Evolutionary conservation across 2,888 invertebrate genomes (phyloP).

Genomic region (Hypomecis atomaria): DNA sequence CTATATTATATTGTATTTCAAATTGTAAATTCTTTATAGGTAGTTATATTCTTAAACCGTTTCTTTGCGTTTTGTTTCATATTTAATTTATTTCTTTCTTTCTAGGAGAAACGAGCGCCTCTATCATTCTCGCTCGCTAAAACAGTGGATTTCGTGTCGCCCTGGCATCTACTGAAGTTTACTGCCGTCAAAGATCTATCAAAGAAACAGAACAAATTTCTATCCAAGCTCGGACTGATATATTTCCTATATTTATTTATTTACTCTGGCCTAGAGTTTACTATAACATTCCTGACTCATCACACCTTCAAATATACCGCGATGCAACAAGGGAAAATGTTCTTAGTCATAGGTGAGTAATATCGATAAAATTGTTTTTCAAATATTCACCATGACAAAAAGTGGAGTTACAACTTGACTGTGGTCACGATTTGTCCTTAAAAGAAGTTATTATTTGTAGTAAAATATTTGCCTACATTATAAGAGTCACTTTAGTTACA

Average conservation of each 20-base stretch:
- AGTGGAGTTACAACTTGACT: too few species aligned
- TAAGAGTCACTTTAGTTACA: too few species aligned
- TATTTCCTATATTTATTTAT: slow-evolving; percentile 97
- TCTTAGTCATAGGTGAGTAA: slow-evolving; percentile 92
- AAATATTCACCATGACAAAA: too few species aligned
- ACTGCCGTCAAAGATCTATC: slow-evolving; percentile 88
- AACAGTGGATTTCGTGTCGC: slow-evolving; percentile 81
- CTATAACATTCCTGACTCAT: slow-evolving; percentile 97
- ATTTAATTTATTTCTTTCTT: slow-evolving; percentile 43
- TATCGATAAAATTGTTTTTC: neutral
- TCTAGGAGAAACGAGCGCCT: slow-evolving; percentile 88
- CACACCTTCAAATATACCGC: slow-evolving; percentile 95
- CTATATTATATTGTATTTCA: too few species aligned
- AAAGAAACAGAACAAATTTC: slow-evolving; percentile 85
- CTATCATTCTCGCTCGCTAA: slow-evolving; percentile 87
- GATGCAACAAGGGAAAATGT: slow-evolving; percentile 99
- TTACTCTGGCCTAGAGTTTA: slow-evolving; percentile 98
- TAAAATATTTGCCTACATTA: too few species aligned
- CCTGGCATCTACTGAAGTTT: slow-evolving; percentile 82
- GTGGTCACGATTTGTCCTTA: too few species aligned
- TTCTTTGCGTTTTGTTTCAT: neutral
- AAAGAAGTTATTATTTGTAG: too few species aligned
- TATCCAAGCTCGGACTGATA: slow-evolving; percentile 88
- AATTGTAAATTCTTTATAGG: too few species aligned
- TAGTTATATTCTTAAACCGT: too few species aligned